Base-by-base conservation (phyloP, 2,113 vertebrate genomes). In the Tretioscincus oriximinensis region DNA sequence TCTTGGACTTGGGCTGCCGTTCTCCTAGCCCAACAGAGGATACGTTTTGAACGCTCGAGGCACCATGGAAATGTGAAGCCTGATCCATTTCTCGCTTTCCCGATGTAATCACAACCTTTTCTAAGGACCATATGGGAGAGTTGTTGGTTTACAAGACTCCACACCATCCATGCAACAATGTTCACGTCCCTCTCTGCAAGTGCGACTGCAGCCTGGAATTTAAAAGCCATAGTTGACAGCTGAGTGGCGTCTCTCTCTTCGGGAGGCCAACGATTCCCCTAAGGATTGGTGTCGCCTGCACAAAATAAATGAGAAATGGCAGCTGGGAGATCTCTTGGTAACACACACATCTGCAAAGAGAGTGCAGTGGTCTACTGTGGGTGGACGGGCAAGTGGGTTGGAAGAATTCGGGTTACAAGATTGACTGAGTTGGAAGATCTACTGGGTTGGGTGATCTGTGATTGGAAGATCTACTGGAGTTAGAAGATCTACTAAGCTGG, bases 221-320 rank as follows among this genome's bases (percentile, higher is more conserved):
- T 28, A 51, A 76, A 51, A 71, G 14, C 80, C 66, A 9, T 58
- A 75, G 64, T 73, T 24, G 76, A 74, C 84, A 28, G 78, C 41
- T 69, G 9, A 79, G 61, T 3, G 68, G 20, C 28, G 3, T 24
- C 21, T 76, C 65, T 65, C 2, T 31, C 84, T 54, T 16, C 0
- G 20, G 72, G 31, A 31, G 65, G 18, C 61, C 41, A 77, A 41
- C 45, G 9, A 79, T 81, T 79, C 69, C 20, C 41, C 84, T 76
- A 45, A 10, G 65, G 58, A 61, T 51, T 18, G 12, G 65, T 68
- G 73, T 72, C 80, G 74, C 68, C 61, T n/a, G 24, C 2, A 11
- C 22, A 28, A 7, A 1, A 45, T 26, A 28, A n/a, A 26, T 9
- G 63, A 18, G 24, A n/a, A 5, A 20, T 22, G 24, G 26, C 20